Evolutionary conservation across 2,113 vertebrate species (phyloP), one percentile per base, ranked within the genome.

Genomic region (Calyptomena viridis): DNA sequence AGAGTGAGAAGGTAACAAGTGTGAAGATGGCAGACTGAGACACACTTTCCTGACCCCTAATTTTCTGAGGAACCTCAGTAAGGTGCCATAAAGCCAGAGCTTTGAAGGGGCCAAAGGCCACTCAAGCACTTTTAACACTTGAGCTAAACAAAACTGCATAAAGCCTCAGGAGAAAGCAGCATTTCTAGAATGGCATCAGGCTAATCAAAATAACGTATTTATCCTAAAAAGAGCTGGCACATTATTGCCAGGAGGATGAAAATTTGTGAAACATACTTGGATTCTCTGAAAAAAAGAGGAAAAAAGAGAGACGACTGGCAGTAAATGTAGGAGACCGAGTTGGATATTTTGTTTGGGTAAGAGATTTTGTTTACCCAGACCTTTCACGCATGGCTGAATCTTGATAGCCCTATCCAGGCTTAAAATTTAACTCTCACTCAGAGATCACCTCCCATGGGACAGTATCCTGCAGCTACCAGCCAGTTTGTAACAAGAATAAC

Each of bases 41-140:
- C 2, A 6, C 19, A 25, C 24, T 89, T 53, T 52, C 5, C 37
- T 33, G 21, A 84, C 30, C 67, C 55, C n/a, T 62, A 84, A 28
- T 87, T 62, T 78, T n/a, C 55, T 55, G 19, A 5, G n/a, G 60
- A 66, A 81, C 14, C 8, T 89, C 46, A 58, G 49, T n/a, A 60
- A 69, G 13, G 69, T 49, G 40, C 11, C 53, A 22, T 56, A 80
- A 80, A 76, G 9, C 28, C 60, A 69, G 24, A 46, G 46, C 27
- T 94, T 84, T 73, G n/a, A 37, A 80, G 30, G 7, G 60, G 56
- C n/a, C 84, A 89, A 89, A 92, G 87, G 37, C n/a, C 74, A 25
- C 35, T 78, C 13, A 42, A 59, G 20, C 68, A 59, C 84, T 95
- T 95, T 91, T 91, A 95, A 94, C 77, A 71, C 80, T 92, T 89